phyloP scores from a whole-genome alignment of 2,113 vertebrate genomes.

The Pygoscelis adeliae region DNA sequence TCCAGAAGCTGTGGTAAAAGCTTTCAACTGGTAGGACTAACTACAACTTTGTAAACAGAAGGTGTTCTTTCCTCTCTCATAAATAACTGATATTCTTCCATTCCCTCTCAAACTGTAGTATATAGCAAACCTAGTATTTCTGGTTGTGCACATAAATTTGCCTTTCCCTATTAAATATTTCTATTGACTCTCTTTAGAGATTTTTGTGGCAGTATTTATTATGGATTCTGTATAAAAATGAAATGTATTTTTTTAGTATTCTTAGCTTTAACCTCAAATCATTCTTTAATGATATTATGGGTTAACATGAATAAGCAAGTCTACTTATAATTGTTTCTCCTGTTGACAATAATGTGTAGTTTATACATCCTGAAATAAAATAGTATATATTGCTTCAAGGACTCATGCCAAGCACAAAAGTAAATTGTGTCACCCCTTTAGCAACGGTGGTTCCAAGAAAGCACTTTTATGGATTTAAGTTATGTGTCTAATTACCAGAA shows the following conservation, averaged over 20 bases:
- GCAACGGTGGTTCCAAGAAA: neutral
- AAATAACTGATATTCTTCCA: neutral
- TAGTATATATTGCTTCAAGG: neutral
- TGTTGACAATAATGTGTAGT: neutral
- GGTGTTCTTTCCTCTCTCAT: neutral
- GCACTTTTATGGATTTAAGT: constrained; percentile 25
- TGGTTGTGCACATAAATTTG: neutral
- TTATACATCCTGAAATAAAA: constrained; percentile 37
- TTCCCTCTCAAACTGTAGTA: neutral
- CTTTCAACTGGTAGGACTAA: neutral
- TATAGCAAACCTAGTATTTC: neutral
- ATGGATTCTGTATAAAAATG: neutral
- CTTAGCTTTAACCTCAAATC: neutral
- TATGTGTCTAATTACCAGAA: constrained; percentile 23
- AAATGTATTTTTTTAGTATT: neutral
- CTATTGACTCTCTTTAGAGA: neutral
- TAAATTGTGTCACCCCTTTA: constrained; percentile 15
- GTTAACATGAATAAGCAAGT: neutral
- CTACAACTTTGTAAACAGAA: neutral
- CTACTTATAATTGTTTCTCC: constrained; percentile 9
- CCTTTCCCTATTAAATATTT: neutral
- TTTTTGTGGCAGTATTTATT: neutral
- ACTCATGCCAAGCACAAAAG: constrained; percentile 8
- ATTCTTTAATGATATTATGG: neutral
- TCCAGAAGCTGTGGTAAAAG: neutral